A percentile compares a stretch with the other conserved stretches of the same genome.
Evolutionary conservation across 2,113 vertebrate species (phyloP).

Genomic region (Laticauda colubrina): DNA sequence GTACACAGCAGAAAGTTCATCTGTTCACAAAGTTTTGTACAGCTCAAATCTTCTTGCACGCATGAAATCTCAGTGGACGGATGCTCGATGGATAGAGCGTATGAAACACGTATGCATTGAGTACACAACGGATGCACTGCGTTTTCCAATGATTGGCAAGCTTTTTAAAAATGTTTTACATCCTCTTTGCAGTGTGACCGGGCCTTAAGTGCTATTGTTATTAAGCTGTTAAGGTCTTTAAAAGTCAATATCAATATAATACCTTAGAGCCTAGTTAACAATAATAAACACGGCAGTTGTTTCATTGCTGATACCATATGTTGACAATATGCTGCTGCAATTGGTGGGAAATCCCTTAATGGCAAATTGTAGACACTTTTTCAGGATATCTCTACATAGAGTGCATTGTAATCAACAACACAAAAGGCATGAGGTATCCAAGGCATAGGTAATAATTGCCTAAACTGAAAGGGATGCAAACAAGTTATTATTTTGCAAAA

Average conservation of each 20-base stretch:
- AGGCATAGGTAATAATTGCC: neutral
- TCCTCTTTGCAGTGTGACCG: too few relatives aligned
- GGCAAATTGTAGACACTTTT: neutral
- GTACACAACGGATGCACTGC: too few relatives aligned
- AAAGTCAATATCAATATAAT: neutral
- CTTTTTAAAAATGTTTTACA: too few relatives aligned
- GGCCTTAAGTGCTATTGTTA: too few relatives aligned
- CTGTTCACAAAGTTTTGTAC: too few relatives aligned
- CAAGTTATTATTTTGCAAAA: neutral
- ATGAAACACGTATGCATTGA: too few relatives aligned
- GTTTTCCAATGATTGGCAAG: too few relatives aligned
- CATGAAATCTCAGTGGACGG: too few relatives aligned
- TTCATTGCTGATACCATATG: neutral
- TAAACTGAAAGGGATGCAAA: neutral
- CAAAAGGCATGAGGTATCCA: neutral
- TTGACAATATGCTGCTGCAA: neutral
- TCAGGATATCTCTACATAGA: neutral
- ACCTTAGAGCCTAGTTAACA: neutral
- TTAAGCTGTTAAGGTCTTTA: neutral
- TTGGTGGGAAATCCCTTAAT: neutral
- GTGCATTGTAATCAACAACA: neutral
- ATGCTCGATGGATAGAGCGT: too few relatives aligned
- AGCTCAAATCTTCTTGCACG: too few relatives aligned
- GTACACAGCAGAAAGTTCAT: too few relatives aligned
- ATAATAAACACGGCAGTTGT: neutral